Evolutionary conservation across 2,797 vertebrate species (phyloP).

Genomic region (Pseudochirops corinnae): DNA sequence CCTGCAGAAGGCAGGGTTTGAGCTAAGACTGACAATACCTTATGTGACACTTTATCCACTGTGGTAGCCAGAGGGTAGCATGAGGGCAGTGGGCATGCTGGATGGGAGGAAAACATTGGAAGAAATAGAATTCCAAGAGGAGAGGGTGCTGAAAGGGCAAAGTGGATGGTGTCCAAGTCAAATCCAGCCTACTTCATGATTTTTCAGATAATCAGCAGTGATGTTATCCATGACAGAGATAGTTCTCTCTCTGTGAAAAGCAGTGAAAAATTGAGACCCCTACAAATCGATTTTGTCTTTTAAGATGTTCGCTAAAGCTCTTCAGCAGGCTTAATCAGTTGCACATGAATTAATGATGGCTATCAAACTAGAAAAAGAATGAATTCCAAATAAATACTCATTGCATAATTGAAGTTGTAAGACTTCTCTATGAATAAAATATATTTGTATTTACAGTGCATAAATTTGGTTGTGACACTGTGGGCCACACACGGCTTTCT

Average conservation of each 20-base stretch:
- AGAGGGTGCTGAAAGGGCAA: not conserved
- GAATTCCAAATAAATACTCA: slow-evolving; percentile 88
- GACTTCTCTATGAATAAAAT: slow-evolving; percentile 88
- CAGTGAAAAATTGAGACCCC: slow-evolving; percentile 64
- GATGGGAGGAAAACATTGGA: not conserved
- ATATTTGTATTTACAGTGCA: slow-evolving; percentile 87
- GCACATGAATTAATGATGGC: slow-evolving; percentile 88
- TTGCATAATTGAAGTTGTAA: slow-evolving; percentile 87
- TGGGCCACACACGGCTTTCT: slow-evolving; percentile 80
- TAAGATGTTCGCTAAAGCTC: slow-evolving; percentile 82
- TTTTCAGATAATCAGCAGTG: slow-evolving; percentile 28
- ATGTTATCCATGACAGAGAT: slow-evolving; percentile 28
- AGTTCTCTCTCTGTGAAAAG: slow-evolving; percentile 68
- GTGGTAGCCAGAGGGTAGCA: not conserved
- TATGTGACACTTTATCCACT: not conserved
- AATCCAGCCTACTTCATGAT: not conserved
- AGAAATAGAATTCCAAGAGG: not conserved
- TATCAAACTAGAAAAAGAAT: slow-evolving; percentile 85
- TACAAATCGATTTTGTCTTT: slow-evolving; percentile 83
- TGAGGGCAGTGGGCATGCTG: not conserved
- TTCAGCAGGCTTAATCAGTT: slow-evolving; percentile 85
- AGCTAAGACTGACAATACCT: not conserved
- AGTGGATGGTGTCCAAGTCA: not conserved
- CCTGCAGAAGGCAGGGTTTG: not conserved
- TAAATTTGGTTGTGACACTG: slow-evolving; percentile 81